Base-by-base conservation (phyloP, 2,113 vertebrate genomes). In the Gopherus flavomarginatus region DNA sequence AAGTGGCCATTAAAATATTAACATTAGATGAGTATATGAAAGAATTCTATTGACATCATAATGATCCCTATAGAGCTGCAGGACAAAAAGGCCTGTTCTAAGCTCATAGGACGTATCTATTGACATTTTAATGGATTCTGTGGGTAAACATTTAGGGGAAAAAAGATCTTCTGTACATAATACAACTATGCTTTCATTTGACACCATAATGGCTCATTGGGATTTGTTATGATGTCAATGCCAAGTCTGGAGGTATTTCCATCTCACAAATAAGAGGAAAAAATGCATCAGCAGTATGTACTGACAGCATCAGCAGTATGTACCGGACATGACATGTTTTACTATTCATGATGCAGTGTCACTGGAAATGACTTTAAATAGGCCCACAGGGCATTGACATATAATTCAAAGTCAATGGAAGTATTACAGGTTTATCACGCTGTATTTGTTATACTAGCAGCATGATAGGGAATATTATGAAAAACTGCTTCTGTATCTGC, bases 251-350 rank as follows among this genome's bases (percentile, higher is more conserved):
- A 92, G 26, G 27, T 21, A 42, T 52, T 57, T 35, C 13, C 14
- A 38, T 26, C n/a, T 80, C n/a, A 5, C 38, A 35, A 24, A 35
- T 72, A 72, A 29, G 14, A 3, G 1, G 8, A 6, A 4, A 69
- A 42, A 65, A 65, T 57, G 42, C 42, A 10, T 35, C 85, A 44
- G 69, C 50, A 83, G 52, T 89, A 9, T 29, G 1, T 11, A 21
- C 12, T 57, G 16, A 22, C 21, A 42, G 42, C 42, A 10, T 35
- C 85, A 44, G 69, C 50, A 83, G 52, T 92, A 8, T 29, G 1
- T 11, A 21, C 12, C 47, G 26, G 13, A 35, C 2, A 1, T n/a
- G 38, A 12, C 0, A 0, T 38, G 65, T 12, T 57, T 83, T 62
- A 22, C 59, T 69, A 27, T 49, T 81, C 3, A 11, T 81, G 80